A percentile compares a stretch with the other conserved stretches of the same genome.
Evolutionary conservation across 2,888 invertebrate species (phyloP).

Genomic region (Tupiocoris notatus): DNA sequence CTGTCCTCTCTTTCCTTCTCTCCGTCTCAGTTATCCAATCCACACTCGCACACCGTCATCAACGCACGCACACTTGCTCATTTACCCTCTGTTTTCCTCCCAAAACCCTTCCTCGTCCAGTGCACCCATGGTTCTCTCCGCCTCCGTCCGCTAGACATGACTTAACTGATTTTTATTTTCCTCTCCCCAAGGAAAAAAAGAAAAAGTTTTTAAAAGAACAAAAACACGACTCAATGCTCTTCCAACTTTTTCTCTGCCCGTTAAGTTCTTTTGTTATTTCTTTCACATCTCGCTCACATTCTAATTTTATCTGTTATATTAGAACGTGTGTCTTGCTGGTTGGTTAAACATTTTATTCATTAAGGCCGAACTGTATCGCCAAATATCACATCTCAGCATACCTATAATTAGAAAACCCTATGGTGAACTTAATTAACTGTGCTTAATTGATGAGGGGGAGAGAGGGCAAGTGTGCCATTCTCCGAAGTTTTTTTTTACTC

Average conservation of each 20-base stretch:
- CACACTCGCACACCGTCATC: background rate
- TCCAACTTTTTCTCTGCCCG: conserved; percentile 12
- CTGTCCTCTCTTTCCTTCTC: conserved; percentile 36
- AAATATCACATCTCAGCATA: no score
- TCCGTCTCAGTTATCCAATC: conserved; percentile 24
- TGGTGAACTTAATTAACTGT: no score
- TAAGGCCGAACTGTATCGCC: no score
- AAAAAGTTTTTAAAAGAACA: background rate
- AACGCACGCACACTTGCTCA: background rate
- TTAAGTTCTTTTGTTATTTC: conserved; percentile 12
- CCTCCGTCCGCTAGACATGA: conserved; percentile 8
- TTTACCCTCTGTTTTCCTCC: background rate
- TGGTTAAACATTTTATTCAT: no score
- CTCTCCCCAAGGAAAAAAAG: conserved; percentile 1
- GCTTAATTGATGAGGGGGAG: no score
- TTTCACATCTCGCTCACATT: background rate
- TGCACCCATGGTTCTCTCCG: no score
- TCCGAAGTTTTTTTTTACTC: no score
- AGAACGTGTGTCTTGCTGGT: no score
- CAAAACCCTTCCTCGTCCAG: background rate
- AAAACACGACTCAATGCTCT: conserved; percentile 24
- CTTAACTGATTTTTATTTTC: conserved; percentile 37
- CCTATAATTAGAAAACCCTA: no score
- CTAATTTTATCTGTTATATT: no score
- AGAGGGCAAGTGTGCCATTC: no score